A percentile compares a stretch with the other conserved stretches of the same genome.
Conservation (phyloP, 2,888 invertebrate species). For the Epistrophe eligans region DNA sequence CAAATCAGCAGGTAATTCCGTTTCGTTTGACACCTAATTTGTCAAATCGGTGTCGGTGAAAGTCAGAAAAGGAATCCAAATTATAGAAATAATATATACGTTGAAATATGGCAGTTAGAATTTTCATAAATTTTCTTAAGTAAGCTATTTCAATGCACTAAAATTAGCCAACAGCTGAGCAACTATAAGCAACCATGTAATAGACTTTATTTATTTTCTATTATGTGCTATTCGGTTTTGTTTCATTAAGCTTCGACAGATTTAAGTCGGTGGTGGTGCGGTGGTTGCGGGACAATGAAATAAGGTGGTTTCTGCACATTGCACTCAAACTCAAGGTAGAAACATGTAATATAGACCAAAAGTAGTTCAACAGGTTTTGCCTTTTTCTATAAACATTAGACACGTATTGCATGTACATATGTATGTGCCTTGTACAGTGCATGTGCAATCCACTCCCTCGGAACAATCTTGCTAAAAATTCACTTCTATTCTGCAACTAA, state of each 20-base stretch:
- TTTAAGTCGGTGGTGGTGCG: not conserved
- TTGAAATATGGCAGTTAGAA: too few relatives aligned
- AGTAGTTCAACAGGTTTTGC: conserved; percentile 69
- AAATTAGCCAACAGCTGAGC: not conserved
- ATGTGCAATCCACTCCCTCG: conserved; percentile 30
- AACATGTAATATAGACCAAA: conserved; percentile 52
- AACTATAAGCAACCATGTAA: not conserved
- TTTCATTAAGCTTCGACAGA: conserved; percentile 7
- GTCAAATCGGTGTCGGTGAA: too few relatives aligned
- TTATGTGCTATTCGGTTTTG: conserved; percentile 5
- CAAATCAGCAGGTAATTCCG: too few relatives aligned
- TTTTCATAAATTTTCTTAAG: too few relatives aligned
- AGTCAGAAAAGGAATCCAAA: too few relatives aligned
- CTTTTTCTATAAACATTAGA: not conserved
- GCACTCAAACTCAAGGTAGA: conserved; percentile 34
- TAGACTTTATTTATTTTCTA: not conserved
- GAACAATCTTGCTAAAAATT: conserved; percentile 33
- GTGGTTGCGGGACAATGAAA: not conserved
- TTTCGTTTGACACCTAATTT: too few relatives aligned
- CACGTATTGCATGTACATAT: not conserved
- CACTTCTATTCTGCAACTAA: conserved; percentile 50
- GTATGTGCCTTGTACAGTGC: too few relatives aligned
- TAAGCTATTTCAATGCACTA: not conserved
- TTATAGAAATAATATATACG: too few relatives aligned
- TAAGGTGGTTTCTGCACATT: conserved; percentile 47